phyloP scores from a whole-genome alignment of 2,797 vertebrate genomes.

The Intellagama lesueurii region DNA sequence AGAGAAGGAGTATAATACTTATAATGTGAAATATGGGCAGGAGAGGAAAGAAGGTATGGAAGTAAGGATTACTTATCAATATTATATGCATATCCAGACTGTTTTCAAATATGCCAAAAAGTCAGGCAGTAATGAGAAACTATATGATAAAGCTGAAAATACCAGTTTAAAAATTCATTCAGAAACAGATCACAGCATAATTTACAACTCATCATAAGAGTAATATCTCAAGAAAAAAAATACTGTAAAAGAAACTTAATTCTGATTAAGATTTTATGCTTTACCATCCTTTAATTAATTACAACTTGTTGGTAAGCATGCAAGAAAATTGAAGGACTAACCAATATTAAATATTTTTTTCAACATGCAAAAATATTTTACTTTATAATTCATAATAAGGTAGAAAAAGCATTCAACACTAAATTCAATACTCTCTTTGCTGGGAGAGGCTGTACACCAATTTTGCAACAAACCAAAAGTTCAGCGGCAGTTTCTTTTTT shows the following conservation, averaged over 20 bases:
- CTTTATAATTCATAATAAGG: too few relatives aligned
- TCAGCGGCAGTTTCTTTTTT: too few relatives aligned
- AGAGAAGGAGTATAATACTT: neutral
- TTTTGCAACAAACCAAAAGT: neutral
- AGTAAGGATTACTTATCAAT: too few relatives aligned
- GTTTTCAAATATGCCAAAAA: neutral
- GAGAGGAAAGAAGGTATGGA: neutral
- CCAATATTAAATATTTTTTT: neutral
- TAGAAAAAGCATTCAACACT: neutral
- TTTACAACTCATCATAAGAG: neutral
- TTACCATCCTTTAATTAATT: neutral
- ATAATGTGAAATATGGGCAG: neutral
- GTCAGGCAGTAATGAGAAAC: too few relatives aligned
- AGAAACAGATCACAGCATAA: neutral
- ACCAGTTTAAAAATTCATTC: neutral
- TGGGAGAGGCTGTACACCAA: neutral
- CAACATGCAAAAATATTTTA: neutral
- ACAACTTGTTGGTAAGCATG: neutral
- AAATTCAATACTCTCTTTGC: neutral
- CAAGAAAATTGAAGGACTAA: too few relatives aligned
- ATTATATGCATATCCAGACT: neutral
- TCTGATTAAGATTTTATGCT: neutral
- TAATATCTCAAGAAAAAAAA: neutral
- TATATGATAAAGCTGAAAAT: neutral
- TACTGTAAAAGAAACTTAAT: too few relatives aligned